These are phyloP conservation scores for Philypnodon macrostomus DNA, from an alignment of 2,797 vertebrate genomes.

Conservation along the genomic window DNA sequence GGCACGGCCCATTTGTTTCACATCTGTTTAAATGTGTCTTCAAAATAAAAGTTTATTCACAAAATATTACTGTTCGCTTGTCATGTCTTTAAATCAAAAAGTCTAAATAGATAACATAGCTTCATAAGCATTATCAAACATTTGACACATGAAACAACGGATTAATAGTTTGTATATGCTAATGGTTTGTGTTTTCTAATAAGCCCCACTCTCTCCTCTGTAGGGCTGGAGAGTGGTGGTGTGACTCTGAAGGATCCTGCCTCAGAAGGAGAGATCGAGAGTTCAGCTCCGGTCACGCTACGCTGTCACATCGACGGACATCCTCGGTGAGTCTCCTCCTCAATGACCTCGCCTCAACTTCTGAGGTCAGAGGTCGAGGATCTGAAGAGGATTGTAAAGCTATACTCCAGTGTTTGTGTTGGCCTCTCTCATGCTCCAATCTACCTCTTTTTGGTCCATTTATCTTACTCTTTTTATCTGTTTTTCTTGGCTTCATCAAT, in stretches of 20 bases:
- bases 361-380: conserved; percentile 23
- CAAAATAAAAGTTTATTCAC: too few relatives aligned
- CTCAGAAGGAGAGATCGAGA: conserved; percentile 84
- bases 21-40: too few relatives aligned
- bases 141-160: too few relatives aligned
- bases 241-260: conserved; percentile 87
- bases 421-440: conserved; percentile 26
- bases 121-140: too few relatives aligned
- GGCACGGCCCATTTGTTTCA: too few relatives aligned
- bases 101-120: too few relatives aligned
- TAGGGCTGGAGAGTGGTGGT: conserved; percentile 92
- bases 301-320: conserved; percentile 94
- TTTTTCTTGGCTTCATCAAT: conserved; percentile 6
- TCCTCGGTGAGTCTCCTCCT: conserved; percentile 84
- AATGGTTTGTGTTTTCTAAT: neutral
- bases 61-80: too few relatives aligned
- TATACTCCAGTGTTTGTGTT: conserved; percentile 1
- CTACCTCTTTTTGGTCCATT: conserved; percentile 6
- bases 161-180: too few relatives aligned
- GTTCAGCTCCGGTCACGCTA: conserved; percentile 82
- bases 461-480: neutral
- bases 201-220: neutral
- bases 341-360: conserved; percentile 15
- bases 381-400: conserved; percentile 8
- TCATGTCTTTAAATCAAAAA: too few relatives aligned